Percentiles rank a stretch among this genome's conserved stretches.
These are phyloP conservation scores for Perca schrenkii DNA, from an alignment of 2,113 vertebrate species.

Conservation along the genomic window DNA sequence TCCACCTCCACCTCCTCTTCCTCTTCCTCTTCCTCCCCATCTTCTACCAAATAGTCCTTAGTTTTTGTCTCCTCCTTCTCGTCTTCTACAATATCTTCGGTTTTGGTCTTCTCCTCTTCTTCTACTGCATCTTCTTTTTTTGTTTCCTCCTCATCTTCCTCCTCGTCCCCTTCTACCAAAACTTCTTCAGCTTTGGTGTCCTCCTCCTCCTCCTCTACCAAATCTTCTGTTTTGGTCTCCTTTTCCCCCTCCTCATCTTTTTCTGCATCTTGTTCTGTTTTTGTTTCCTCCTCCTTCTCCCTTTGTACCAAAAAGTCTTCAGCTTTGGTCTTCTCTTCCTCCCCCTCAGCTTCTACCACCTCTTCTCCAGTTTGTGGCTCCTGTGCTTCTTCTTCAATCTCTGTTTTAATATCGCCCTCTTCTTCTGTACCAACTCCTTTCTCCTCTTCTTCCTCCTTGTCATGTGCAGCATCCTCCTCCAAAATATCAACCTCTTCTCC, in stretches of 20 bases:
- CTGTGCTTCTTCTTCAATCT: constrained; percentile 22
- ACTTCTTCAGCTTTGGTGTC: not conserved
- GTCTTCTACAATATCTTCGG: not conserved
- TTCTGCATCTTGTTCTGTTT: not conserved
- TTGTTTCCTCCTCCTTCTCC: not conserved
- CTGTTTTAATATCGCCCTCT: constrained; percentile 18
- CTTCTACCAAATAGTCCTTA: not conserved
- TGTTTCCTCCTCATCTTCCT: not conserved
- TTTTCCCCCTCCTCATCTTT: constrained; percentile 2
- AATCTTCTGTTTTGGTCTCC: constrained; percentile 6
- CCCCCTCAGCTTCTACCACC: not conserved
- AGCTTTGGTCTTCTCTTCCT: constrained; percentile 11
- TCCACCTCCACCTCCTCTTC: not conserved
- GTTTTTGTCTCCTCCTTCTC: not conserved
- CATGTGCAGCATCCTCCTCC: not conserved
- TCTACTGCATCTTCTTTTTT: fast-evolving
- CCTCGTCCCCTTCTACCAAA: not conserved
- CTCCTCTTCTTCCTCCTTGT: constrained; percentile 4
- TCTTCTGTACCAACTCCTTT: not conserved
- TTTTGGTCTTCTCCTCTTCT: not conserved
- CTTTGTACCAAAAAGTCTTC: not conserved
- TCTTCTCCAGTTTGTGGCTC: fast-evolving
- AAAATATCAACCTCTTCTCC: not conserved
- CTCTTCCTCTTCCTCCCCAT: not conserved
- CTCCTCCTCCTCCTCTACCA: not conserved